These are phyloP conservation scores for Dicranocentrus wangi DNA, from an alignment of 2,888 invertebrate species.

Conservation along the genomic window DNA sequence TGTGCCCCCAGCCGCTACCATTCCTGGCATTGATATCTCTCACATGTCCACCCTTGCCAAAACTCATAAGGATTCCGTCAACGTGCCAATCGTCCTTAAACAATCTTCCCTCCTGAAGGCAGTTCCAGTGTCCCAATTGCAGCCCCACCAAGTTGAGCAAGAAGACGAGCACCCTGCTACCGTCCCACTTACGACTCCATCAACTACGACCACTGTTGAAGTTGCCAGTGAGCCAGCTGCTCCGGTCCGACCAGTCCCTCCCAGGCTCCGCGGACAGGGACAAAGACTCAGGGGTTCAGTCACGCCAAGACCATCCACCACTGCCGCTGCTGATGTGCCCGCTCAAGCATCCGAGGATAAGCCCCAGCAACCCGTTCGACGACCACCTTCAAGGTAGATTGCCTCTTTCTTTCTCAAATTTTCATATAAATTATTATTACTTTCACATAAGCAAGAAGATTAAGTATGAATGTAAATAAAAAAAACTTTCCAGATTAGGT, in stretches of 20 bases:
- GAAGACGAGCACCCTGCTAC: conserved; percentile 32
- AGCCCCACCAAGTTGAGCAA: conserved; percentile 13
- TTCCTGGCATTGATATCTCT: conserved; percentile 37
- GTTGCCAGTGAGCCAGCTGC: conserved; percentile 33
- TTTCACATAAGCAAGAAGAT: conserved; percentile 10
- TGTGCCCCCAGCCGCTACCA: conserved; percentile 37
- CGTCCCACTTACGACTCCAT: conserved; percentile 37
- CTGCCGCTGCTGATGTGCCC: conserved; percentile 19
- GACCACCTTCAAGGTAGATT: conserved; percentile 48
- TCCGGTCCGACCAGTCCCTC: conserved; percentile 13
- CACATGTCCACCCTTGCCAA: conserved; percentile 63
- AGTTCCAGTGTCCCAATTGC: conserved; percentile 64
- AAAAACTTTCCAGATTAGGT: conserved; percentile 13
- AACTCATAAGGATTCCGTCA: conserved; percentile 67
- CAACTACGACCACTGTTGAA: conserved; percentile 57
- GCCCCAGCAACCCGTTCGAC: conserved; percentile 18
- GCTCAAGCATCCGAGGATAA: conserved; percentile 52
- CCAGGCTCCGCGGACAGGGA: conserved; percentile 56
- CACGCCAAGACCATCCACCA: conserved; percentile 42
- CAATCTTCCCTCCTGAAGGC: conserved; percentile 67
- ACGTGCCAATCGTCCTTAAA: conserved; percentile 70
- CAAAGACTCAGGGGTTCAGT: conserved; percentile 55
- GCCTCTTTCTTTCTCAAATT: background rate
- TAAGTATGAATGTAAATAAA: no score
- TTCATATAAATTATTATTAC: background rate